Conservation (phyloP, 2,888 invertebrate genomes). For the Uropetala carovei region DNA sequence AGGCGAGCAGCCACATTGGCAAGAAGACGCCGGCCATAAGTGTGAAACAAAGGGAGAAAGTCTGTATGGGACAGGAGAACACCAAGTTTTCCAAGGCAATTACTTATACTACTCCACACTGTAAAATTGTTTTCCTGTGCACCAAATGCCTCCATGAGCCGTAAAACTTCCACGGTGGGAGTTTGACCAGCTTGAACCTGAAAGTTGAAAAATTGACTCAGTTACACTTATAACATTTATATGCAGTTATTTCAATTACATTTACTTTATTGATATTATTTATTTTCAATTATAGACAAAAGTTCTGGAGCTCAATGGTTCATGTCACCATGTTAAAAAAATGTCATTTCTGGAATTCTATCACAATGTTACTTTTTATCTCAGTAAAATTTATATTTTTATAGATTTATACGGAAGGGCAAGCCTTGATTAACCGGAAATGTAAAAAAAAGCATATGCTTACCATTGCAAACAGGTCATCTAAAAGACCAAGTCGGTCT, state of each 20-base stretch:
- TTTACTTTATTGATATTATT: too few relatives aligned
- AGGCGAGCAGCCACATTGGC: constrained; percentile 83
- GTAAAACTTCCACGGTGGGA: constrained; percentile 88
- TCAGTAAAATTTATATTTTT: background rate
- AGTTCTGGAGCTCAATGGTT: too few relatives aligned
- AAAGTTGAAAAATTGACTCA: too few relatives aligned
- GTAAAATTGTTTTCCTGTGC: constrained; percentile 91
- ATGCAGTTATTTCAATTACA: too few relatives aligned
- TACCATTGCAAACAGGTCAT: constrained; percentile 94
- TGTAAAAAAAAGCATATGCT: constrained; percentile 67
- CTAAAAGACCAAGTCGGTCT: constrained; percentile 92
- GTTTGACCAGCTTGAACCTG: constrained; percentile 87
- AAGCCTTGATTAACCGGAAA: background rate
- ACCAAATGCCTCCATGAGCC: constrained; percentile 89
- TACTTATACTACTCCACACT: constrained; percentile 92
- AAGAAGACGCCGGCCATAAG: constrained; percentile 86
- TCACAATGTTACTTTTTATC: background rate
- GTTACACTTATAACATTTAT: too few relatives aligned
- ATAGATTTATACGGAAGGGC: background rate
- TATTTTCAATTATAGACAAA: too few relatives aligned
- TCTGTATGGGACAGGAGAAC: constrained; percentile 89
- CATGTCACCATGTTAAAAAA: background rate
- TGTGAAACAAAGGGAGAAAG: constrained; percentile 83
- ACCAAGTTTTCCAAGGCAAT: constrained; percentile 86
- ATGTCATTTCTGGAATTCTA: too few relatives aligned